Base-by-base conservation (phyloP, 2,888 invertebrate species). In the Herminia tarsipennalis region DNA sequence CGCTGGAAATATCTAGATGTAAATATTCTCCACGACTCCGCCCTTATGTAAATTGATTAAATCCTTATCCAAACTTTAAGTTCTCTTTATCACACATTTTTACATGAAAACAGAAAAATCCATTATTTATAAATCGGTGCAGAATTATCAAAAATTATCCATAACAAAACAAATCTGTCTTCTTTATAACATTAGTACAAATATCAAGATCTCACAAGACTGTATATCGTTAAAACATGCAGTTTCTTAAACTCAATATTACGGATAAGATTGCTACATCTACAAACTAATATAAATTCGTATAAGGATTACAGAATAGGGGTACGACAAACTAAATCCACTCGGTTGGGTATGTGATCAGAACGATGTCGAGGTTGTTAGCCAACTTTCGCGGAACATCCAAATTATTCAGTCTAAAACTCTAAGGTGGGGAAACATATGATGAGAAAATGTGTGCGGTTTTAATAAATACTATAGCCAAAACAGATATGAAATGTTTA, bases 321-420 rank as follows among this genome's bases (percentile, higher is more conserved):
- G 59, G 54, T 59, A 65, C 65, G 72, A 67, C 66, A 61, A 74
- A 70, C 69, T 69, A 60, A 71, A 69, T 65, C 61, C 47, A 53
- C 41, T 51, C 49, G 50, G 50, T 46, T 46, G 44, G 53, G 63
- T 62, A 62, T 64, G 63, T 59, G 60, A 65, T 62, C 63, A 49
- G 66, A 56, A 56, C 56, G 44, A 65, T 65, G 66, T 65, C 69
- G 67, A 64, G 70, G 69, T 76, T 77, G 78, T 78, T 78, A 73
- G 66, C 66, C 55, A 81, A 83, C 78, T 83, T 77, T 71, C 62
- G 56, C 54, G 51, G 69, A 71, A 74, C 72, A 83, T 79, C 67
- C 75, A 70, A 81, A 81, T 83, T 81, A 81, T 83, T 79, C 76
- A 18, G 28, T 45, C 33, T 12, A 13, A 22, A 46, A 45, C 40